Evolutionary conservation across 64 coral and sea anemone species (phyloP).

Genomic region (Porites australiensis): DNA sequence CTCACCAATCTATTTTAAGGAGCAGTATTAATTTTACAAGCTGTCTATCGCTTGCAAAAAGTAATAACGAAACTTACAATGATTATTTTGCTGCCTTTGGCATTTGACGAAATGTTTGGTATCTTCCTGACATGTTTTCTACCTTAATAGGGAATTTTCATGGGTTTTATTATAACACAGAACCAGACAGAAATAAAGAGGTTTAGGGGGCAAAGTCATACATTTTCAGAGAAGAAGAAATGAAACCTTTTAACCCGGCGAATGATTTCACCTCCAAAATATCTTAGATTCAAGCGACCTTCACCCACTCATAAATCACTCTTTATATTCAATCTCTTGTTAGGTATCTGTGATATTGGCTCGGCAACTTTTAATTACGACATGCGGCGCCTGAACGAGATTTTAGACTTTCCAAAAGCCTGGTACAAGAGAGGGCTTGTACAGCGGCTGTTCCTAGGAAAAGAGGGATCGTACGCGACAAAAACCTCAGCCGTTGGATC

Average conservation of each 20-base stretch:
- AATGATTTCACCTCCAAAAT: too few relatives aligned
- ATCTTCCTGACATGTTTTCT: too few relatives aligned
- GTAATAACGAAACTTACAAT: too few relatives aligned
- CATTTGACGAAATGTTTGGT: too few relatives aligned
- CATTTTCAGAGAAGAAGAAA: too few relatives aligned
- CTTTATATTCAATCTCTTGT: background rate
- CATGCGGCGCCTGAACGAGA: conserved; percentile 97
- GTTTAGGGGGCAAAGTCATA: too few relatives aligned
- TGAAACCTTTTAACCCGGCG: too few relatives aligned
- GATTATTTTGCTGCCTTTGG: too few relatives aligned
- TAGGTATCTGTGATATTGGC: conserved; percentile 97
- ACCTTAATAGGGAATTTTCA: too few relatives aligned
- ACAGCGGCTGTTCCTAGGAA: conserved; percentile 91
- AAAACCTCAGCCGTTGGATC: conserved; percentile 61
- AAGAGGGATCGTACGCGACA: conserved; percentile 93
- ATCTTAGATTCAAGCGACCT: background rate
- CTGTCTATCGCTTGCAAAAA: background rate
- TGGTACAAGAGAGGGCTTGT: conserved; percentile 97
- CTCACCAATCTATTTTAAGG: background rate
- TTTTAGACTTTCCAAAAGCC: conserved; percentile 95
- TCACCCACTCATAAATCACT: background rate
- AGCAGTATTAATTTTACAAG: background rate
- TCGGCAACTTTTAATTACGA: conserved; percentile 96
- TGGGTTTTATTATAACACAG: too few relatives aligned
- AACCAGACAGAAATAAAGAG: too few relatives aligned